Evolutionary conservation across 2,113 vertebrate species (phyloP).

Genomic region (Microcebus griseorufus): DNA sequence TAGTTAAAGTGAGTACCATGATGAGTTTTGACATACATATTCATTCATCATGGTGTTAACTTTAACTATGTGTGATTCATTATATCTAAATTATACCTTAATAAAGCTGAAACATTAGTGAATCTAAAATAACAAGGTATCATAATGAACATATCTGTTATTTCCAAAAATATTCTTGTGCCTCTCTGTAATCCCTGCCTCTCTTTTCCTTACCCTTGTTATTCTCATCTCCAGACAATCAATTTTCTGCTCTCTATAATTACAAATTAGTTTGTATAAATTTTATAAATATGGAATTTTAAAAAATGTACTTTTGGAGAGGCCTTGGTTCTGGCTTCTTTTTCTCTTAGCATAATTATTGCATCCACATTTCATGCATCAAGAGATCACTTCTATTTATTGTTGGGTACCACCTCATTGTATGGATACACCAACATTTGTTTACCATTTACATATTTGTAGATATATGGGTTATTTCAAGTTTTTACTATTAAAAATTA

Average conservation of each 20-base stretch:
- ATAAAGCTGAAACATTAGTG: background rate
- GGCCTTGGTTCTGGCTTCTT: background rate
- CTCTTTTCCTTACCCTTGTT: background rate
- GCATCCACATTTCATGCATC: background rate
- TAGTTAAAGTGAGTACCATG: background rate
- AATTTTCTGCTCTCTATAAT: background rate
- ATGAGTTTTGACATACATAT: background rate
- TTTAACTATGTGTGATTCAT: background rate
- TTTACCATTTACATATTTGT: background rate
- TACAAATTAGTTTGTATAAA: background rate
- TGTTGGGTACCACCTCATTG: background rate
- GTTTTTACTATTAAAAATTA: background rate
- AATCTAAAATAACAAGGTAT: background rate
- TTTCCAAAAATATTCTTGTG: background rate
- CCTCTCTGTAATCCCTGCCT: background rate
- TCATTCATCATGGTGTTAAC: background rate
- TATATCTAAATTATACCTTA: background rate
- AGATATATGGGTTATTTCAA: background rate
- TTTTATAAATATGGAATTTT: background rate
- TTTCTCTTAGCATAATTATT: background rate
- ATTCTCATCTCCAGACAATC: background rate
- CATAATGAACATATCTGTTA: background rate
- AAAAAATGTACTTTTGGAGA: background rate
- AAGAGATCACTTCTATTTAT: background rate
- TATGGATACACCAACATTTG: background rate